Conservation (phyloP, 2,797 vertebrate species). For the Chelidonichthys spinosus region DNA sequence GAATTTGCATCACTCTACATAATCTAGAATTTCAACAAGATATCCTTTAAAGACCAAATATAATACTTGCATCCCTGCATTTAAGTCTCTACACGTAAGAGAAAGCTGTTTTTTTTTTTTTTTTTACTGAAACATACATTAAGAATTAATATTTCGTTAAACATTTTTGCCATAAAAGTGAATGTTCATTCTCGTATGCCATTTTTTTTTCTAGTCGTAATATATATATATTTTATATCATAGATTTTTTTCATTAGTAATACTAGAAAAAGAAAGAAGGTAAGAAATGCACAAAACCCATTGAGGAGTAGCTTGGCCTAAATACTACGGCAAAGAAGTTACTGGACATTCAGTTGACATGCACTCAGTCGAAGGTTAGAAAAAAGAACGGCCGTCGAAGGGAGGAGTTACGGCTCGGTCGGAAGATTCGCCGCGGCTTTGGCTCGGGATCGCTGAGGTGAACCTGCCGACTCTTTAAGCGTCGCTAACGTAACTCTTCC, state of each 20-base stretch:
- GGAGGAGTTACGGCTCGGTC: conserved; percentile 67
- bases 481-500: conserved; percentile 63
- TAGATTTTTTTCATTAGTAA: conserved; percentile 79
- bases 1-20: conserved; percentile 88
- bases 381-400: conserved; percentile 74
- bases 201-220: conserved; percentile 77
- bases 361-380: conserved; percentile 85
- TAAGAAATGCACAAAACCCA: conserved; percentile 87
- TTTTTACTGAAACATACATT: conserved; percentile 87
- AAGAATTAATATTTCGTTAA: conserved; percentile 86
- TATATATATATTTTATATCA: conserved; percentile 57
- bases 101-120: conserved; percentile 76
- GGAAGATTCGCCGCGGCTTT: conserved; percentile 54
- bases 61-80: conserved; percentile 88
- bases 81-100: conserved; percentile 85
- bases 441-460: conserved; percentile 51
- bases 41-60: conserved; percentile 86
- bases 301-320: conserved; percentile 86
- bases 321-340: conserved; percentile 86
- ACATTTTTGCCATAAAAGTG: conserved; percentile 85
- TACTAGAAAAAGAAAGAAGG: conserved; percentile 85
- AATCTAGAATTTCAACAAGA: conserved; percentile 88
- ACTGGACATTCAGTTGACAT: conserved; percentile 88
- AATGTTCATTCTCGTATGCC: conserved; percentile 79
- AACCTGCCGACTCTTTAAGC: conserved; percentile 42